A percentile compares a stretch with the other conserved stretches of the same genome.
Conservation (phyloP, 2,888 invertebrate genomes). For the Candidula unifasciata region DNA sequence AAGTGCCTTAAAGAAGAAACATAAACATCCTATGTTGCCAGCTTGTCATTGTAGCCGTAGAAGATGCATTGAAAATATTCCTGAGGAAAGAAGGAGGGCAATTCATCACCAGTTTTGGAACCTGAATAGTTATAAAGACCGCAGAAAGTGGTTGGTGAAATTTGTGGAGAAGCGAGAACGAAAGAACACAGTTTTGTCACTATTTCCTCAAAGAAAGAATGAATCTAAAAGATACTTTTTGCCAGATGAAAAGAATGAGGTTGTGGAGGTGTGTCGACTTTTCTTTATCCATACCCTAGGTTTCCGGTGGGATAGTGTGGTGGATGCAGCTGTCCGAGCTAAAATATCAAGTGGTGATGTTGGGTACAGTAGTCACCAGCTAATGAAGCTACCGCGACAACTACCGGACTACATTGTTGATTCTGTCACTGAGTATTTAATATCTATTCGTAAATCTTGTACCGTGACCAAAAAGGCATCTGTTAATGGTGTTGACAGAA, state of each 20-base stretch:
- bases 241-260: neutral
- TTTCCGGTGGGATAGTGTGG: constrained; percentile 33
- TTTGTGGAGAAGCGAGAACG: constrained; percentile 6
- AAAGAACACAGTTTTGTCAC: neutral
- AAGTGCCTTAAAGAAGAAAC: constrained; percentile 25
- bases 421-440: constrained; percentile 33
- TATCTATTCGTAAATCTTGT: neutral
- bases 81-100: constrained; percentile 21
- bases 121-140: constrained; percentile 14
- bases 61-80: constrained; percentile 23
- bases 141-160: constrained; percentile 29
- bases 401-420: constrained; percentile 18
- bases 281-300: constrained; percentile 44
- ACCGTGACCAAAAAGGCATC: neutral
- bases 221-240: constrained; percentile 35
- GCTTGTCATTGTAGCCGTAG: constrained; percentile 34
- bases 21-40: constrained; percentile 35
- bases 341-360: neutral
- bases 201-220: constrained; percentile 31
- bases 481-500: neutral
- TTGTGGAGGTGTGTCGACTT: constrained; percentile 33
- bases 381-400: constrained; percentile 23
- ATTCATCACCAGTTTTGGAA: constrained; percentile 37
- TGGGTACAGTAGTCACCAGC: neutral
- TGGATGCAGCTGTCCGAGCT: constrained; percentile 1